Evolutionary conservation across 1,140 invertebrate genomes (phyloP).

Genomic region (Drosophila insularis): DNA sequence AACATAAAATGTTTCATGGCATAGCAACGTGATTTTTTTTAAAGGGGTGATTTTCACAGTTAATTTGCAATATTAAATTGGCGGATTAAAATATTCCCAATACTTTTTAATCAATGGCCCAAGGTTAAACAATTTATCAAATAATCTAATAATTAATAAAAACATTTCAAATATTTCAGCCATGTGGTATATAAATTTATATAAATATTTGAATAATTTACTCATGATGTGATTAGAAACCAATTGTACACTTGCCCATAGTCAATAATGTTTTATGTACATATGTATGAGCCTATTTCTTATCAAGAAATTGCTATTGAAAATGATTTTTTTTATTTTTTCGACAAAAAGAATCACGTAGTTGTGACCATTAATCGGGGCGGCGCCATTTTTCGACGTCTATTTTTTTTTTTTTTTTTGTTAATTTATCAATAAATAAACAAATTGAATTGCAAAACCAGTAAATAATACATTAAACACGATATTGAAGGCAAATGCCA

Average conservation of each 20-base stretch:
- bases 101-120: too few relatives aligned
- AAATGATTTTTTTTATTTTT: slow-evolving; percentile 18
- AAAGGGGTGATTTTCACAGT: not conserved
- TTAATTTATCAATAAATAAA: slow-evolving; percentile 39
- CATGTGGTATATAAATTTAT: not conserved
- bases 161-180: slow-evolving; percentile 2
- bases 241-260: slow-evolving; percentile 58
- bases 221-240: slow-evolving; percentile 1
- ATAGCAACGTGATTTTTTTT: slow-evolving; percentile 58
- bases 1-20: slow-evolving; percentile 37
- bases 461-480: slow-evolving; percentile 47
- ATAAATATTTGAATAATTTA: too few relatives aligned
- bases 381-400: slow-evolving; percentile 27
- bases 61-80: not conserved
- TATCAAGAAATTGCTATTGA: not conserved
- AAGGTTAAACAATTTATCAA: too few relatives aligned
- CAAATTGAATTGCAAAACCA: slow-evolving; percentile 67
- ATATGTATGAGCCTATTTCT: not conserved
- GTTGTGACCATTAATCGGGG: slow-evolving; percentile 32
- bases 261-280: slow-evolving; percentile 39
- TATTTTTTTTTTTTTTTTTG: not conserved
- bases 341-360: slow-evolving; percentile 12
- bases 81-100: too few relatives aligned
- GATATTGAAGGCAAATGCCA: slow-evolving; percentile 29
- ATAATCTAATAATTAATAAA: too few relatives aligned